Percentiles rank a stretch among this genome's conserved stretches.
Conservation (phyloP, 2,888 invertebrate genomes). For the Isoperla grammatica region DNA sequence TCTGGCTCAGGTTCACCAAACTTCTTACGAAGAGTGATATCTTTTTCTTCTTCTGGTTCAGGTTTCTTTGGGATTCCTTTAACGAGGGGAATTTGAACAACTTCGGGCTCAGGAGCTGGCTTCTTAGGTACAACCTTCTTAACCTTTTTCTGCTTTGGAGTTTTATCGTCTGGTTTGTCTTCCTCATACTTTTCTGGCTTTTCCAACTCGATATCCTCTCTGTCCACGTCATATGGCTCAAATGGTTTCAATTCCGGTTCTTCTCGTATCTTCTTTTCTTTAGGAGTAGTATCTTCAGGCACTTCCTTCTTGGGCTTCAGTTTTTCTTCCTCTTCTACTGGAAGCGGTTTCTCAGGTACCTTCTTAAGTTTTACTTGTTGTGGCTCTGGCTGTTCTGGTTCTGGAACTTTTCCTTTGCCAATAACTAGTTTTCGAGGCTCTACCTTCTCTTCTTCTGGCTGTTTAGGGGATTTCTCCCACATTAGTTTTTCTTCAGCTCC, state of each 20-base stretch:
- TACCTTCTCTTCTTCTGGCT: constrained; percentile 35
- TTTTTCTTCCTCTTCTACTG: constrained; percentile 36
- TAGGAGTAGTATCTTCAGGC: constrained; percentile 20
- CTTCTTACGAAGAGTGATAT: constrained; percentile 35
- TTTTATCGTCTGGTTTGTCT: constrained; percentile 31
- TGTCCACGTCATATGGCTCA: constrained; percentile 19
- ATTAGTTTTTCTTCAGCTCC: constrained; percentile 35
- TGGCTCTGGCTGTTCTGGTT: constrained; percentile 30
- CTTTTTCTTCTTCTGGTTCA: constrained; percentile 38
- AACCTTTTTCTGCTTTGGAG: constrained; percentile 34
- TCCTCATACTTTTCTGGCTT: constrained; percentile 31
- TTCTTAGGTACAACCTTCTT: constrained; percentile 36
- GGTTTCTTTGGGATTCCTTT: constrained; percentile 35
- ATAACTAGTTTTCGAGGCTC: constrained; percentile 21
- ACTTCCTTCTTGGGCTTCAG: constrained; percentile 34
- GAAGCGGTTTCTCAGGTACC: constrained; percentile 42
- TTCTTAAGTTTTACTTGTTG: constrained; percentile 50
- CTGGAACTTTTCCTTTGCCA: constrained; percentile 38
- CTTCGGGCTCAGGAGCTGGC: constrained; percentile 35
- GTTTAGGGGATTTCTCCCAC: constrained; percentile 36
- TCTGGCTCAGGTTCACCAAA: constrained; percentile 41
- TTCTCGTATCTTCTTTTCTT: constrained; percentile 23
- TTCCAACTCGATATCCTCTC: constrained; percentile 18
- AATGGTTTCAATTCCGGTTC: constrained; percentile 22
- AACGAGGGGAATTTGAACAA: constrained; percentile 37